A percentile compares a stretch with the other conserved stretches of the same genome.
These are phyloP conservation scores for Lottia gigantea DNA, from an alignment of 2,888 invertebrate genomes.

Conservation along the genomic window DNA sequence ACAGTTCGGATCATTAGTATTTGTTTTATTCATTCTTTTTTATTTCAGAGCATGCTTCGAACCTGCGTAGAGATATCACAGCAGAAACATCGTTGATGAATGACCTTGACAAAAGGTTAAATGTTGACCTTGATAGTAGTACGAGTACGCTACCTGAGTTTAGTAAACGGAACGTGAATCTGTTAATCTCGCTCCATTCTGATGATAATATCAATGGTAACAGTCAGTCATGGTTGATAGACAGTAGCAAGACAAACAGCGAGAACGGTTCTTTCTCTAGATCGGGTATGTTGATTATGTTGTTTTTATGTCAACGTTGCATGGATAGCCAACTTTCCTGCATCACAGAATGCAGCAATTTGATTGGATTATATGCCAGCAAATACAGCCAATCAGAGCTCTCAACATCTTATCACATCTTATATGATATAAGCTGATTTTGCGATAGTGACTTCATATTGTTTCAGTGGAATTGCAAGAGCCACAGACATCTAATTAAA, in stretches of 20 bases:
- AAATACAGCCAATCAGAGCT: too few relatives aligned
- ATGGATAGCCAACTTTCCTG: too few relatives aligned
- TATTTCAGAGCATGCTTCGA: conserved; percentile 47
- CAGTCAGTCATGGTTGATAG: conserved; percentile 50
- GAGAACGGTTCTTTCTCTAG: conserved; percentile 54
- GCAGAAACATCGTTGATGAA: conserved; percentile 63
- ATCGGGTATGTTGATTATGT: conserved; percentile 40
- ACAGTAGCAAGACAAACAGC: conserved; percentile 55
- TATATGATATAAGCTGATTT: too few relatives aligned
- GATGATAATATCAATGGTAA: conserved; percentile 55
- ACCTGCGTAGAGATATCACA: conserved; percentile 58
- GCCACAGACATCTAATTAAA: too few relatives aligned
- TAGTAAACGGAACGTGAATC: conserved; percentile 54
- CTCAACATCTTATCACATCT: too few relatives aligned
- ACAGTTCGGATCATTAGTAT: too few relatives aligned
- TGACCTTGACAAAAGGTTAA: conserved; percentile 59
- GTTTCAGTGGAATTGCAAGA: too few relatives aligned
- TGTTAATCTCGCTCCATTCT: conserved; percentile 54
- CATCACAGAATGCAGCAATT: too few relatives aligned
- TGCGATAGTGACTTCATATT: too few relatives aligned
- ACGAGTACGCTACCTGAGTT: conserved; percentile 48
- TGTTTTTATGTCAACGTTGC: too few relatives aligned
- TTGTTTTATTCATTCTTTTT: conserved; percentile 12
- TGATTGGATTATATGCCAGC: too few relatives aligned
- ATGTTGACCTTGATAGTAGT: conserved; percentile 54